Evolutionary conservation across 2,797 vertebrate species (phyloP).

Genomic region (Enteromius unitaeniatus): DNA sequence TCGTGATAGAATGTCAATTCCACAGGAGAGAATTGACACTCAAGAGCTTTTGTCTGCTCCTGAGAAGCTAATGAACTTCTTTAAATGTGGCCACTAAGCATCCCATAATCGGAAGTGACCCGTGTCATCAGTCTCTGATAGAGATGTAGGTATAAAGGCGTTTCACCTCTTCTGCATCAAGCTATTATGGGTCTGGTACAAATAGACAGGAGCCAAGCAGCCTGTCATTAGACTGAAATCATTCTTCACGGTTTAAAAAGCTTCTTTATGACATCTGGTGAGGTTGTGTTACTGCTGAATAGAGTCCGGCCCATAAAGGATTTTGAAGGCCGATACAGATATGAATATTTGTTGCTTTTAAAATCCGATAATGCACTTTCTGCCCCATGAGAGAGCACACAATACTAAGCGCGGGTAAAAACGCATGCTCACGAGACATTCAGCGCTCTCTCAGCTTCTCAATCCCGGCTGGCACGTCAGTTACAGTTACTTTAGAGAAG

Average conservation of each 20-base stretch:
- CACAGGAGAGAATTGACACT: conserved; percentile 54
- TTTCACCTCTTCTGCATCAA: conserved; percentile 27
- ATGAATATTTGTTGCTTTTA: too few relatives aligned
- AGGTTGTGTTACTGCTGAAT: neutral
- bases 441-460: too few relatives aligned
- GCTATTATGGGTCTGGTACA: conserved; percentile 9
- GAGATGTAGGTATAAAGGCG: conserved; percentile 8
- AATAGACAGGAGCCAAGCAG: conserved; percentile 8
- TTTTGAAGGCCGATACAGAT: too few relatives aligned
- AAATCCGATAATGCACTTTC: too few relatives aligned
- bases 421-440: too few relatives aligned
- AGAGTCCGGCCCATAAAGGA: too few relatives aligned
- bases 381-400: too few relatives aligned
- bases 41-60: conserved; percentile 58
- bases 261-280: conserved; percentile 5
- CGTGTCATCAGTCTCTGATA: neutral
- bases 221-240: neutral
- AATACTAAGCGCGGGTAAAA: too few relatives aligned
- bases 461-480: too few relatives aligned
- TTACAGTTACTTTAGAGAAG: too few relatives aligned
- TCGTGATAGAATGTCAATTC: conserved; percentile 70
- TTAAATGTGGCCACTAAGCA: neutral
- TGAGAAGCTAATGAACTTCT: conserved; percentile 54
- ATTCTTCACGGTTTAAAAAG: conserved; percentile 7
- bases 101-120: neutral